These are phyloP conservation scores for Folsomia candida DNA, from an alignment of 2,888 invertebrate species.

Conservation along the genomic window DNA sequence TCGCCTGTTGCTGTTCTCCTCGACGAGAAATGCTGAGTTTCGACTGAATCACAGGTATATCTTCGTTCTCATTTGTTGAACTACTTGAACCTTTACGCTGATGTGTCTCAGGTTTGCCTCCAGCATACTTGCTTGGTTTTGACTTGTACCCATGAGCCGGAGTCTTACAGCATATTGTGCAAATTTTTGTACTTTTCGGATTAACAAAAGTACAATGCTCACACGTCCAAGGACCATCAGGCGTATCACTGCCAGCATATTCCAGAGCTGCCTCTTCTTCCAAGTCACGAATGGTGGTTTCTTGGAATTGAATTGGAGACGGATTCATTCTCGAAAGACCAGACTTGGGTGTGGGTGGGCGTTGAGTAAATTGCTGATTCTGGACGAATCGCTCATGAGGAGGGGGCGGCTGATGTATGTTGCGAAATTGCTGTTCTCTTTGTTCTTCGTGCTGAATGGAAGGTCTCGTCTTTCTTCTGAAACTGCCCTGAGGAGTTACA, in stretches of 20 bases:
- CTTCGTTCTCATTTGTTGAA: constrained; percentile 22
- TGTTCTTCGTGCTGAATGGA: neutral
- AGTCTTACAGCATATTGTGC: constrained; percentile 83
- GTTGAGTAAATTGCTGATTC: neutral
- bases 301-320: neutral
- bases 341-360: constrained; percentile 24
- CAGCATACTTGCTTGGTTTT: constrained; percentile 10
- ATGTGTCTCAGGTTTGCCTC: constrained; percentile 4
- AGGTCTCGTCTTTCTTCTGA: constrained; percentile 33
- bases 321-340: neutral
- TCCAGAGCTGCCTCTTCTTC: constrained; percentile 21
- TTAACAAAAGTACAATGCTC: constrained; percentile 89
- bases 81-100: constrained; percentile 5
- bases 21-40: constrained; percentile 47
- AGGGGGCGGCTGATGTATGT: neutral
- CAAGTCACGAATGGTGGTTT: neutral
- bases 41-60: constrained; percentile 45
- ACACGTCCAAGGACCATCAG: constrained; percentile 69
- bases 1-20: constrained; percentile 36
- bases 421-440: neutral
- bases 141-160: constrained; percentile 27
- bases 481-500: constrained; percentile 46
- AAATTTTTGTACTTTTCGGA: constrained; percentile 73
- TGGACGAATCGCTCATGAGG: constrained; percentile 6
- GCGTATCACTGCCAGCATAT: constrained; percentile 33